Conservation (phyloP, 2,113 vertebrate species). For the Zosterops borbonicus region DNA sequence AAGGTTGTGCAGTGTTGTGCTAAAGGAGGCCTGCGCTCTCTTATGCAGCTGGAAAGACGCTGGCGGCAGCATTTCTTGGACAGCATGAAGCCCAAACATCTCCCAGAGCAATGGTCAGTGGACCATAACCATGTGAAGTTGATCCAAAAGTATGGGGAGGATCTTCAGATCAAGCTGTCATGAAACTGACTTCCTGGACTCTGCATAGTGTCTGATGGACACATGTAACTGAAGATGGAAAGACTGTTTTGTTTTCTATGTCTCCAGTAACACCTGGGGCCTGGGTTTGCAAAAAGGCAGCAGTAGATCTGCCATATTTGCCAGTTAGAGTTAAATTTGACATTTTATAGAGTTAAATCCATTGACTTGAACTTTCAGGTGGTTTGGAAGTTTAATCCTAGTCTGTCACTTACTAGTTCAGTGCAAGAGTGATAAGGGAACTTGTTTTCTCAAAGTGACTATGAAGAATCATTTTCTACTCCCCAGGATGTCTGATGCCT, state of each 20-base stretch:
- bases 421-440: background rate
- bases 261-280: background rate
- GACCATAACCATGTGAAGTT: constrained; percentile 93
- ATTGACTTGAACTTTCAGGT: background rate
- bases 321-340: background rate
- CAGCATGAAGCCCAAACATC: constrained; percentile 87
- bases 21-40: constrained; percentile 80
- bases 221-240: background rate
- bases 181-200: constrained; percentile 20
- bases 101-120: constrained; percentile 92
- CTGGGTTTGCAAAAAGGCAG: background rate
- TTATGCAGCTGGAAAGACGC: constrained; percentile 90
- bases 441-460: background rate
- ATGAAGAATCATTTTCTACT: background rate
- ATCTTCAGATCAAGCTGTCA: constrained; percentile 80
- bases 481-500: background rate
- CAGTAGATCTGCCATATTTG: background rate
- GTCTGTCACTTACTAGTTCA: background rate
- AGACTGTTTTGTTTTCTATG: background rate
- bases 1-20: constrained; percentile 88
- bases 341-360: background rate
- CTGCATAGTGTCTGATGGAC: background rate
- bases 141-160: constrained; percentile 87
- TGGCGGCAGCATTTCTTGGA: constrained; percentile 96
- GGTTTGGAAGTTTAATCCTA: constrained; percentile 1